A percentile compares a stretch with the other conserved stretches of the same genome.
Evolutionary conservation across 2,113 vertebrate species (phyloP).

Genomic region (Tenrec ecaudatus): DNA sequence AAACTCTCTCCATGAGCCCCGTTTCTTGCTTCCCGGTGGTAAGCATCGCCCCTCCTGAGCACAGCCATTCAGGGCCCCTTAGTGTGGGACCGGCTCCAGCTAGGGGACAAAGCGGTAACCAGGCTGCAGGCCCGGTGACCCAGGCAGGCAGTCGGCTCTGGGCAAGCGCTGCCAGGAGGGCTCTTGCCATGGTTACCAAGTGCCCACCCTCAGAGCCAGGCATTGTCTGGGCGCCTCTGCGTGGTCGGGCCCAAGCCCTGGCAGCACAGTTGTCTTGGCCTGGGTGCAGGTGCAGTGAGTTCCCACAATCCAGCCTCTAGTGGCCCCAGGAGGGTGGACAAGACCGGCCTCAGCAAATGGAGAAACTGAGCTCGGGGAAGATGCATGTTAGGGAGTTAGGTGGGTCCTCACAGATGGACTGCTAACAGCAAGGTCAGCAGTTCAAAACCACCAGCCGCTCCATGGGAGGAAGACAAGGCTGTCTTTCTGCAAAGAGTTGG

Average conservation of each 20-base stretch:
- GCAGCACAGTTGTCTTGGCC: conserved; percentile 24
- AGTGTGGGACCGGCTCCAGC: conserved; percentile 33
- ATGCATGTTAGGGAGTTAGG: neutral
- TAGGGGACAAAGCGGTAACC: conserved; percentile 55
- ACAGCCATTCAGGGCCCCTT: neutral
- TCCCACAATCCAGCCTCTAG: conserved; percentile 63
- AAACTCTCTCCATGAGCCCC: neutral
- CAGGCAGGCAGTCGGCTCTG: conserved; percentile 32
- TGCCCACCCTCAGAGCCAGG: conserved; percentile 72
- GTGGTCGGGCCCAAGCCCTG: conserved; percentile 58
- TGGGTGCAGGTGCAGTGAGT: neutral
- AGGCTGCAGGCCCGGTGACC: conserved; percentile 47
- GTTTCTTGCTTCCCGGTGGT: neutral
- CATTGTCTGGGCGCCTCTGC: conserved; percentile 65
- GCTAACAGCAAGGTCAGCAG: too few species aligned
- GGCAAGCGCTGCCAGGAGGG: conserved; percentile 1
- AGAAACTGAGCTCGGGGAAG: neutral
- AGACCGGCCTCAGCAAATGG: neutral
- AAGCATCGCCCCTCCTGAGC: neutral
- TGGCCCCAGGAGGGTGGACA: neutral
- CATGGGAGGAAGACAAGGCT: too few species aligned
- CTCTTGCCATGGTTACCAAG: conserved; percentile 67
- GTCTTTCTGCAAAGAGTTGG: too few species aligned
- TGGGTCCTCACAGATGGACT: too few species aligned
- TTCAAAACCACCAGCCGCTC: too few species aligned